A percentile compares a stretch with the other conserved stretches of the same genome.
Conservation (phyloP, 1,140 invertebrate genomes). For the Frieseomelitta varia region DNA sequence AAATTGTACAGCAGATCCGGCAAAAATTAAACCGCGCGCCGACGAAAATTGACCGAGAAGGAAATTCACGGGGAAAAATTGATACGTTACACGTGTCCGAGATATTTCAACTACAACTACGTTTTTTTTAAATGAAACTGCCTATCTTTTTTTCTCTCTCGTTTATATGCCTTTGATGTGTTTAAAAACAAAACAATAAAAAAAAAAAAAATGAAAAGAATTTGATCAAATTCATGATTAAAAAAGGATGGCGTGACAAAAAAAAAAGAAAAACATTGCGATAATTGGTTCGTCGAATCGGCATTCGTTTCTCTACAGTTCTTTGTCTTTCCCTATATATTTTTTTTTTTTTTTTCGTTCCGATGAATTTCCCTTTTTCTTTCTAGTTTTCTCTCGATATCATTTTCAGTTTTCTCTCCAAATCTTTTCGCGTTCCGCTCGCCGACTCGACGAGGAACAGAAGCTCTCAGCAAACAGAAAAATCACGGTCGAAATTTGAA, state of each 20-base stretch:
- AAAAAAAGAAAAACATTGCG: background rate
- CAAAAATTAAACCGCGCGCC: background rate
- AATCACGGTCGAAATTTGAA: background rate
- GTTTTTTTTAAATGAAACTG: background rate
- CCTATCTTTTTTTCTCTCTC: background rate
- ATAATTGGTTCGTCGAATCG: constrained; percentile 6
- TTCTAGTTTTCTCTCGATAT: background rate
- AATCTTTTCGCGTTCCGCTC: background rate
- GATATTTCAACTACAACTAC: background rate
- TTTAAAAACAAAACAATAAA: background rate
- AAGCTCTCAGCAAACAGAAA: background rate
- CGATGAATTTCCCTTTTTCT: background rate
- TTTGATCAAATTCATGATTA: background rate
- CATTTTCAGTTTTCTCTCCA: background rate
- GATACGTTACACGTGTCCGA: background rate
- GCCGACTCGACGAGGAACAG: background rate
- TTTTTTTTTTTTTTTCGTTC: background rate
- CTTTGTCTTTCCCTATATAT: background rate
- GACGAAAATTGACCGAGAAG: background rate
- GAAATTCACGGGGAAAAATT: background rate
- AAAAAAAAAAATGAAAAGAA: background rate
- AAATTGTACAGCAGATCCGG: background rate
- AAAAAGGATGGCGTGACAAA: background rate
- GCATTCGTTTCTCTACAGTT: background rate
- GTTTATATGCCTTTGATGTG: too few relatives aligned